Conservation (phyloP, 2,113 vertebrate genomes). For the Poecile atricapillus region DNA sequence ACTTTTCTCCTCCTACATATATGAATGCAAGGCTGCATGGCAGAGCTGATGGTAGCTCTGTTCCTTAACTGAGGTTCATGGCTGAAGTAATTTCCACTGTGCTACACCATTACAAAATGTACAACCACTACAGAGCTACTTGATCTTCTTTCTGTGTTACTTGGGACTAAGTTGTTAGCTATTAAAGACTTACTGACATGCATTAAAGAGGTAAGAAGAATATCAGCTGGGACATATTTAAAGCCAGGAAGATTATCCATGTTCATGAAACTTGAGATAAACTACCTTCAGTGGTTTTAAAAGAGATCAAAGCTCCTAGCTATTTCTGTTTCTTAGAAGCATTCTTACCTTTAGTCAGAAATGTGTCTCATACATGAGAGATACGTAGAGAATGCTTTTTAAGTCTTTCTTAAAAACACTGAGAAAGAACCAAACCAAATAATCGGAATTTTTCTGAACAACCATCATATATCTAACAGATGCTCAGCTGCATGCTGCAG, state of each 20-base stretch:
- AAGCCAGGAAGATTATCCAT: neutral
- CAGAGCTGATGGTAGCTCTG: neutral
- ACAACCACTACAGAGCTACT: neutral
- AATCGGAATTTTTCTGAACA: neutral
- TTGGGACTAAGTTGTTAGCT: neutral
- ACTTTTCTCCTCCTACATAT: neutral
- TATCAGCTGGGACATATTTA: neutral
- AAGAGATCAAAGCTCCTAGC: neutral
- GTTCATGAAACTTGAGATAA: constrained; percentile 3
- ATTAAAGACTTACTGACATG: neutral
- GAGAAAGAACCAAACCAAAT: neutral
- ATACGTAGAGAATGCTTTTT: neutral
- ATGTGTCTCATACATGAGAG: neutral
- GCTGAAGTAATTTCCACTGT: neutral
- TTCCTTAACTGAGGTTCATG: neutral
- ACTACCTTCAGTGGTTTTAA: neutral
- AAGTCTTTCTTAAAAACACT: neutral
- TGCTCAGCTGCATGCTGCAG: neutral
- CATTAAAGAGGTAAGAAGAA: neutral
- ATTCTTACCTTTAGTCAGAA: neutral
- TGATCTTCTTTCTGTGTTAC: neutral
- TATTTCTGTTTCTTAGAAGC: neutral
- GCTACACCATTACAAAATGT: neutral
- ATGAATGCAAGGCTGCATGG: neutral
- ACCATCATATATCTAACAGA: neutral